Percentiles rank a stretch among this genome's conserved stretches.
These are phyloP conservation scores for Drosophila austrosaltans DNA, from an alignment of 2,888 invertebrate genomes.

Conservation along the genomic window DNA sequence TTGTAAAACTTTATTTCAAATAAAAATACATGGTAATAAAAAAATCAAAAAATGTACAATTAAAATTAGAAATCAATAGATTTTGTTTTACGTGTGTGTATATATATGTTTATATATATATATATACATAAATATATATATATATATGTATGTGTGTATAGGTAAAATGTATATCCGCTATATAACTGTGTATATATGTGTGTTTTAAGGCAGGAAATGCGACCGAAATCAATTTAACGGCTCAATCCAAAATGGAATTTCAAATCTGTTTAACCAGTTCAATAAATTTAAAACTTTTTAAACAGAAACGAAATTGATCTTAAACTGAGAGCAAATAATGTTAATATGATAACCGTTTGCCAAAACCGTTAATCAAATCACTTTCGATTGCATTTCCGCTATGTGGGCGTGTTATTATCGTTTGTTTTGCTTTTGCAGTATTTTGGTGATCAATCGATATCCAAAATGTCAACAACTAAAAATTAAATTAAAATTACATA, in stretches of 20 bases:
- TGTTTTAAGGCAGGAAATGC: constrained; percentile 7
- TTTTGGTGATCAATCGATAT: constrained; percentile 45
- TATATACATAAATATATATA: constrained; percentile 23
- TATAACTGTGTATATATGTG: constrained; percentile 28
- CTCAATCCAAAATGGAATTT: not conserved
- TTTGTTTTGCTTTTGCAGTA: constrained; percentile 13
- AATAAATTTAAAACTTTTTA: not conserved
- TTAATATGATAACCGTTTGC: not conserved
- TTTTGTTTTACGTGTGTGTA: constrained; percentile 55
- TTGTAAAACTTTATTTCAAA: constrained; percentile 77
- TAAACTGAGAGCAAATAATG: no score
- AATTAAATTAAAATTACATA: constrained; percentile 67
- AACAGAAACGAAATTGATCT: not conserved
- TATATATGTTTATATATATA: constrained; percentile 33
- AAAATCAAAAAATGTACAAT: constrained; percentile 73
- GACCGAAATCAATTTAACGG: not conserved
- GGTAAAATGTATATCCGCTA: constrained; percentile 24
- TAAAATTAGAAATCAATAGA: constrained; percentile 73
- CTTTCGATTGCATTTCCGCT: constrained; percentile 33
- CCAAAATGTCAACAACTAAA: constrained; percentile 66
- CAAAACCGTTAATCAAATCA: not conserved
- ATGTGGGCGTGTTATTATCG: constrained; percentile 19
- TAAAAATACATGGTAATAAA: constrained; percentile 74
- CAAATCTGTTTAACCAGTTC: not conserved
- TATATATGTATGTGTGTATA: constrained; percentile 11